Base-by-base conservation (phyloP, 2,797 vertebrate genomes). In the Centroberyx gerrardi region DNA sequence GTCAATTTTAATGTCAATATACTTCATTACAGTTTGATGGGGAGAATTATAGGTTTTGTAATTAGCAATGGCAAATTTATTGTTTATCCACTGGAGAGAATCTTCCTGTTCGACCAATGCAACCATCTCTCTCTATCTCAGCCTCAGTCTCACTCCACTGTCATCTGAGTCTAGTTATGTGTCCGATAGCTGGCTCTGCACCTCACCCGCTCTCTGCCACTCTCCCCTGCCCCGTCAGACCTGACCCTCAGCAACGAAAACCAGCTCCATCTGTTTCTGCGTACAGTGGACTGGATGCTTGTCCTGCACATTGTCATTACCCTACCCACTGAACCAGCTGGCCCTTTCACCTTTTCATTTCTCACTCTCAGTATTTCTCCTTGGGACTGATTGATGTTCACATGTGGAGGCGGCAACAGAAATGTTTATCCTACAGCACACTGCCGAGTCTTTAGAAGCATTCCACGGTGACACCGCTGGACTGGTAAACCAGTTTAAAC, bases 401-500 rank as follows among this genome's bases (percentile, higher is more conserved):
- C 78, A 38, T 83, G 86, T 28, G 78, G 84, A 85, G 91, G 89
- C 72, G 68, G 78, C 7, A 77, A 79, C 82, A 56, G 71, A 77
- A 76, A 81, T 90, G 90, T 92, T 92, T 91, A 90, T 82, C 74
- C 81, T 81, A 7, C 70, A 70, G 74, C 87, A 59, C 60, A 51
- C 60, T 81, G 75, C 69, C 1, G 46, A 74, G 56, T 76, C 86
- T 83, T 78, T 58, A 54, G 80, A 88, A 68, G 72, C 86, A 84
- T 89, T 87, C 85, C 86, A 59, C 52, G 0, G 73, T 28, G 62
- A 89, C 87, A 73, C 88, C 85, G 68, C 80, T 82, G 81, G 76
- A 90, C 87, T 85, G 88, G 90, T 80, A 87, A 92, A 91, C 88
- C 85, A 78, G 87, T 76, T 84, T 67, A 70, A 88, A 89, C 87